Evolutionary conservation across 1,140 invertebrate genomes (phyloP).

Genomic region (Nylanderia fulva): DNA sequence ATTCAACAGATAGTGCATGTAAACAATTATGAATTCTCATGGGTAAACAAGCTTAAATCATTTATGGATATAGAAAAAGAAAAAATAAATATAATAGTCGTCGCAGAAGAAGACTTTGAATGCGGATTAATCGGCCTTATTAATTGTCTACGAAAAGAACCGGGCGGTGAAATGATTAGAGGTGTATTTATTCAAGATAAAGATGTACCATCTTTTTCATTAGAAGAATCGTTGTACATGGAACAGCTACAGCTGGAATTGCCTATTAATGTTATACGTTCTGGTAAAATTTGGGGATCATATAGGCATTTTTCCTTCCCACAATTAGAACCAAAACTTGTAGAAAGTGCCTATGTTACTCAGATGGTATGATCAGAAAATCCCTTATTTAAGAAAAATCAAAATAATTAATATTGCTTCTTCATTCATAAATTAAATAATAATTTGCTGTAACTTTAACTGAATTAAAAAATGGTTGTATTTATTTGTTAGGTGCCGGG

Average conservation of each 20-base stretch:
- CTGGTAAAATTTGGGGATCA: slow-evolving; percentile 94
- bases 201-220: slow-evolving; percentile 88
- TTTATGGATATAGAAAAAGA: too few species aligned
- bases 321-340: slow-evolving; percentile 81
- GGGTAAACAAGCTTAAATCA: too few species aligned
- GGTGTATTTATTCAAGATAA: slow-evolving; percentile 89
- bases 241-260: slow-evolving; percentile 90
- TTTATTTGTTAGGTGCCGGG: slow-evolving; percentile 86
- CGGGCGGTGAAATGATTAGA: too few species aligned
- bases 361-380: slow-evolving; percentile 83
- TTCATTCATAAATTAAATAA: not conserved
- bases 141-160: slow-evolving; percentile 91
- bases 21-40: too few species aligned
- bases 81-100: too few species aligned
- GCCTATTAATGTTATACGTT: too few species aligned
- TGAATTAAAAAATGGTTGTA: not conserved
- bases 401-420: not conserved
- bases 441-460: not conserved
- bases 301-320: slow-evolving; percentile 90
- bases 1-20: too few species aligned
- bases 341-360: too few species aligned
- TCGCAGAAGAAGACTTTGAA: slow-evolving; percentile 86
- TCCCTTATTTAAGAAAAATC: not conserved
- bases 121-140: slow-evolving; percentile 94
- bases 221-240: slow-evolving; percentile 88